Conservation (phyloP, 2,888 invertebrate genomes). For the Pinctada fucata region DNA sequence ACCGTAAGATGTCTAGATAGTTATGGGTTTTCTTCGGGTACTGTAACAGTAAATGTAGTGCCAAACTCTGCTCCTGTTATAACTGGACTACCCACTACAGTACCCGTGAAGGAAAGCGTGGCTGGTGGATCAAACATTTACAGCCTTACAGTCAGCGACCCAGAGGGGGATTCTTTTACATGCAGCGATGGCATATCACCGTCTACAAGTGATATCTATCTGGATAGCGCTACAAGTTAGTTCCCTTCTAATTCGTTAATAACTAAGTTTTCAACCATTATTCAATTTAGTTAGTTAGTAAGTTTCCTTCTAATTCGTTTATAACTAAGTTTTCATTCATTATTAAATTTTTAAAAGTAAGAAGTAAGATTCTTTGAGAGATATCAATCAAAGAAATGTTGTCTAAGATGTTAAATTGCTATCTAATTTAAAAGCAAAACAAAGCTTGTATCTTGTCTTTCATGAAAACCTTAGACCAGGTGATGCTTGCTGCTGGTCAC, state of each 20-base stretch:
- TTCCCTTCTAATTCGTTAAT: no score
- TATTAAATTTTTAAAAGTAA: no score
- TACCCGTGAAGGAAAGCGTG: conserved; percentile 18
- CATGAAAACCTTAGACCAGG: background rate
- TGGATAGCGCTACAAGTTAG: conserved; percentile 9
- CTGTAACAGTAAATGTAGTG: conserved; percentile 29
- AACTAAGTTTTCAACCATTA: background rate
- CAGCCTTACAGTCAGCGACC: conserved; percentile 26
- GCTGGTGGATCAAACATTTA: conserved; percentile 19
- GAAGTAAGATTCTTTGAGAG: no score
- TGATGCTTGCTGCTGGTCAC: background rate
- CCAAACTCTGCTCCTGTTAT: conserved; percentile 27
- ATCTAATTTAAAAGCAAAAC: no score
- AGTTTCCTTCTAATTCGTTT: background rate
- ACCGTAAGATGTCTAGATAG: conserved; percentile 29
- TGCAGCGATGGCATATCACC: conserved; percentile 14
- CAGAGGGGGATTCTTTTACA: conserved; percentile 21
- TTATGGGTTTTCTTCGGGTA: conserved; percentile 28
- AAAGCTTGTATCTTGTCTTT: no score
- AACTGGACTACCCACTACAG: conserved; percentile 26
- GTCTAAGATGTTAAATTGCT: no score
- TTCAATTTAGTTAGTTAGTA: no score
- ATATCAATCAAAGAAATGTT: no score
- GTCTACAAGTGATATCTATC: background rate
- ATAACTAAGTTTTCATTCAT: background rate